phyloP scores from a whole-genome alignment of 2,113 vertebrate species.

The Ciconia boyciana region DNA sequence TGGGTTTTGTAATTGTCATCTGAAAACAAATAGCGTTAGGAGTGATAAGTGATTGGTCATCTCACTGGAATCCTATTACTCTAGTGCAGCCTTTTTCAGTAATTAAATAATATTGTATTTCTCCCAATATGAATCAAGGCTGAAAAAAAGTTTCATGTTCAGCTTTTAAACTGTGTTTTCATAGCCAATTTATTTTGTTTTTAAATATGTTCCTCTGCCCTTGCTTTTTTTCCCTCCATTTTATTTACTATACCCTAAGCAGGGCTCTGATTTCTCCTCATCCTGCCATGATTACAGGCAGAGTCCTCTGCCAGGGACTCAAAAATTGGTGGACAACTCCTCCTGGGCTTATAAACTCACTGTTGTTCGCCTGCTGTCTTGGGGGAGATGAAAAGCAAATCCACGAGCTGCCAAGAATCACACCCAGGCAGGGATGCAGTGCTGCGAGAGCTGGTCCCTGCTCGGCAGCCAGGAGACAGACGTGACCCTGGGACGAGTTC shows the following conservation, averaged over 20 bases:
- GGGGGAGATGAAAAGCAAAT: background rate
- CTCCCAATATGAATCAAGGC: background rate
- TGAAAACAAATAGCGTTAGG: constrained; percentile 1
- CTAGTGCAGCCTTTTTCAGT: background rate
- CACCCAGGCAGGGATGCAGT: background rate
- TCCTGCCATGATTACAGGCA: background rate
- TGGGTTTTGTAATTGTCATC: constrained; percentile 49
- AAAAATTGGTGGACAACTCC: background rate
- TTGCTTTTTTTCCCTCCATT: background rate
- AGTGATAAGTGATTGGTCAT: constrained; percentile 23
- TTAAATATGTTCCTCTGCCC: background rate
- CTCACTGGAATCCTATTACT: constrained; percentile 14
- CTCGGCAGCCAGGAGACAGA: background rate
- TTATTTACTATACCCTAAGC: constrained; percentile 5
- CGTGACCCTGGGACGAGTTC: background rate
- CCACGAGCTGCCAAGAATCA: constrained; percentile 21
- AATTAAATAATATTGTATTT: constrained; percentile 15
- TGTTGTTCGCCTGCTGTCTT: background rate
- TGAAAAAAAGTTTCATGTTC: background rate
- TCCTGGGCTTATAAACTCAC: background rate
- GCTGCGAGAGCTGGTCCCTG: background rate
- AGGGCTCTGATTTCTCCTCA: constrained; percentile 30
- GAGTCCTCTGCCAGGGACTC: constrained; percentile 2
- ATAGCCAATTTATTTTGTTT: background rate
- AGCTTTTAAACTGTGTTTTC: constrained; percentile 9